Conservation (phyloP, 2,888 invertebrate species). For the Caenorhabditis zanzibari region DNA sequence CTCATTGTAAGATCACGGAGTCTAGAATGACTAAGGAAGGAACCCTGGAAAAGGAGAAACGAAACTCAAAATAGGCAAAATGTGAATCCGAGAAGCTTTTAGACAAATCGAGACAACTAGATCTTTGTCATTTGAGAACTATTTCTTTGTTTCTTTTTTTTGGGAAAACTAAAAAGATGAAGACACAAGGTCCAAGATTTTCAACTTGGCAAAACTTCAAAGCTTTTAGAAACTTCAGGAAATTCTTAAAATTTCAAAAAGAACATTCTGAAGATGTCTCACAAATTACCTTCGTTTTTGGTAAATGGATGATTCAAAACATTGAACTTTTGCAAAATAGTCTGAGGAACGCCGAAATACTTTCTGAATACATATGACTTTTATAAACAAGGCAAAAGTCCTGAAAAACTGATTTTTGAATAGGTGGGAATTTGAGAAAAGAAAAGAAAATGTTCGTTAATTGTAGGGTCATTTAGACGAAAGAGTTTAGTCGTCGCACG, state of each 20-base stretch:
- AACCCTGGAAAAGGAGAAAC: not conserved
- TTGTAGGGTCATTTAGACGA: conserved; percentile 33
- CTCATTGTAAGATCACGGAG: conserved; percentile 6
- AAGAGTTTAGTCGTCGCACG: conserved; percentile 16
- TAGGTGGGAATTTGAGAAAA: not conserved
- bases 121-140: conserved; percentile 21
- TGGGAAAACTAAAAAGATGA: not conserved
- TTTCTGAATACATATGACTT: no score
- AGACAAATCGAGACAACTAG: conserved; percentile 26
- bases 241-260: no score
- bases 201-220: not conserved
- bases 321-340: no score
- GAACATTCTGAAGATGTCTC: no score
- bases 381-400: not conserved
- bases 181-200: not conserved
- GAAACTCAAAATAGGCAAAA: conserved; percentile 19
- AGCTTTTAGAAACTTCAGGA: no score
- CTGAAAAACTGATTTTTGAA: not conserved
- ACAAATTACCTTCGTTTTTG: no score
- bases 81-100: conserved; percentile 16
- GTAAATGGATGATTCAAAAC: no score
- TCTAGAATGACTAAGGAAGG: conserved; percentile 23
- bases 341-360: no score
- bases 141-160: conserved; percentile 14
- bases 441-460: conserved; percentile 17